These are phyloP conservation scores for Nicator chloris DNA, from an alignment of 2,113 vertebrate species.

Conservation along the genomic window DNA sequence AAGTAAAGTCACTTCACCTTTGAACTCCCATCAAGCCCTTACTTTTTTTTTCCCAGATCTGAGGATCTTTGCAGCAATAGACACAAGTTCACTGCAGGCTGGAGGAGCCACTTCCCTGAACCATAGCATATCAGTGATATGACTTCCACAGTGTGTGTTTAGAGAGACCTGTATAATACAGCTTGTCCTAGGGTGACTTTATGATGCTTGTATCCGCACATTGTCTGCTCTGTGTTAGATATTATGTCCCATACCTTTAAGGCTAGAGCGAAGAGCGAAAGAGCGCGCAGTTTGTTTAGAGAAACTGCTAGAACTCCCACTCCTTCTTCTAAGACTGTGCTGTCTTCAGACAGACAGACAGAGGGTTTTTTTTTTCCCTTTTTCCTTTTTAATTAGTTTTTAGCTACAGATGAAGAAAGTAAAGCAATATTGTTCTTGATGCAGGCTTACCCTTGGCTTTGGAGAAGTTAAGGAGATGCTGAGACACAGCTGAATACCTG, in stretches of 20 bases:
- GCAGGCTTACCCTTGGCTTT: not conserved
- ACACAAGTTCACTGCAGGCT: rapidly evolving
- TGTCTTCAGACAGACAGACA: no score
- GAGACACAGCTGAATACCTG: not conserved
- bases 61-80: not conserved
- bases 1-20: not conserved
- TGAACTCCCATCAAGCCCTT: not conserved
- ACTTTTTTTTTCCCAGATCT: not conserved
- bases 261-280: no score
- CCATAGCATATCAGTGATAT: no score
- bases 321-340: no score
- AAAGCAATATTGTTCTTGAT: not conserved
- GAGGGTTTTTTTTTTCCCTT: no score
- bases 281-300: no score
- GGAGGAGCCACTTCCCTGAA: not conserved
- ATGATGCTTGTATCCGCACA: no score
- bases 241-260: no score
- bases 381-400: no score
- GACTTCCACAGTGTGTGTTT: not conserved
- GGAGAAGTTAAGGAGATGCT: not conserved
- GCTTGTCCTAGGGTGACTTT: no score
- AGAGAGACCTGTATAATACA: not conserved
- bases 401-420: not conserved
- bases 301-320: no score
- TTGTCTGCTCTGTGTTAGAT: no score